Percentiles rank a stretch among this genome's conserved stretches.
Evolutionary conservation across 2,113 vertebrate genomes (phyloP).

Genomic region (Genyomyrus donnyi): DNA sequence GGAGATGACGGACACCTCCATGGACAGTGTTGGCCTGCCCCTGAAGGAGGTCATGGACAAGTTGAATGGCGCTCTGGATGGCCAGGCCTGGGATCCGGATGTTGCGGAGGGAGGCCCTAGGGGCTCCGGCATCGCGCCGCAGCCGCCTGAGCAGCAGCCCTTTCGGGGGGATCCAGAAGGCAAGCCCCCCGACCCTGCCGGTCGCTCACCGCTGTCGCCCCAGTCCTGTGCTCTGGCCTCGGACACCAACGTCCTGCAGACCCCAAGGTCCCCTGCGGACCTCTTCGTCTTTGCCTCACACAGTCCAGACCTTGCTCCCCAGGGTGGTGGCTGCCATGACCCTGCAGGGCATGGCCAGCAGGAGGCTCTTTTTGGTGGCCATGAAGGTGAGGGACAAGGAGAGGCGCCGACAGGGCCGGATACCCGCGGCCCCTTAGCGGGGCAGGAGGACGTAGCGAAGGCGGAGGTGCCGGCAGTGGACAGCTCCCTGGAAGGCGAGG

Average conservation of each 20-base stretch:
- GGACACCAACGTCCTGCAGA: constrained; percentile 39
- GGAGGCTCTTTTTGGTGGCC: constrained; percentile 79
- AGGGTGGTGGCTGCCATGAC: constrained; percentile 92
- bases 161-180: constrained; percentile 79
- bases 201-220: not conserved
- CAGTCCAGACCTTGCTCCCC: constrained; percentile 81
- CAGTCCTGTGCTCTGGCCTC: constrained; percentile 22
- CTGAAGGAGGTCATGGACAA: constrained; percentile 81
- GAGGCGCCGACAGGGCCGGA: constrained; percentile 42
- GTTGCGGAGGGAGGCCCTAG: constrained; percentile 21
- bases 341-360: constrained; percentile 82
- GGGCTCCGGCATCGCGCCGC: not conserved
- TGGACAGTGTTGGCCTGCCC: constrained; percentile 78
- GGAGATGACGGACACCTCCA: constrained; percentile 85
- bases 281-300: constrained; percentile 83
- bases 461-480: constrained; percentile 30
- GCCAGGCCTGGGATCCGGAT: constrained; percentile 49
- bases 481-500: constrained; percentile 33
- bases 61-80: constrained; percentile 71
- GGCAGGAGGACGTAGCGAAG: not conserved
- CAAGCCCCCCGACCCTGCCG: constrained; percentile 67
- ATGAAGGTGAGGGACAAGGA: constrained; percentile 67
- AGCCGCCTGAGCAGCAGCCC: constrained; percentile 67
- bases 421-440: constrained; percentile 35
- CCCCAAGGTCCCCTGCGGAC: constrained; percentile 71